Conservation (phyloP, 2,888 invertebrate species). For the Callimorpha dominula region DNA sequence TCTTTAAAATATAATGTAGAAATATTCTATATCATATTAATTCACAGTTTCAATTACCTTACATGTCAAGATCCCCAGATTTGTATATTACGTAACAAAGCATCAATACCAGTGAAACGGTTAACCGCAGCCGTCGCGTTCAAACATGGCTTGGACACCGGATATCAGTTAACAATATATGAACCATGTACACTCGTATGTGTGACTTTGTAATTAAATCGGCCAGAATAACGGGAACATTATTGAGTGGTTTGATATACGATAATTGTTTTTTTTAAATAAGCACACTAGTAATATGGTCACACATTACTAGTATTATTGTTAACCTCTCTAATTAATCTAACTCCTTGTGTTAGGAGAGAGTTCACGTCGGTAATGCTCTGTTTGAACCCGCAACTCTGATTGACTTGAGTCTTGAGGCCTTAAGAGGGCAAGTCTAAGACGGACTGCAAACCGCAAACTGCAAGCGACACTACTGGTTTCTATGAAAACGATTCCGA, state of each 20-base stretch:
- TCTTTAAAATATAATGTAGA: no score
- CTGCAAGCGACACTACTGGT: no score
- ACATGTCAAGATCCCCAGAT: background rate
- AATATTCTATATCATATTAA: background rate
- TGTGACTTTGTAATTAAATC: background rate
- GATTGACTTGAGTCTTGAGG: no score
- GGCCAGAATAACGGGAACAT: background rate
- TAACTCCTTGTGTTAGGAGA: no score
- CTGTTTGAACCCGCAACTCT: no score
- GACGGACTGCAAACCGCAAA: no score
- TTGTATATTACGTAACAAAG: conserved; percentile 37
- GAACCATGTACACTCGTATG: background rate
- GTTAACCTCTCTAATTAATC: background rate
- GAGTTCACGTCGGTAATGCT: no score
- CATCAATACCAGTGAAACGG: conserved; percentile 43
- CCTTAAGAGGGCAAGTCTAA: no score
- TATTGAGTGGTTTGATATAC: no score
- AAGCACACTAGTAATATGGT: background rate
- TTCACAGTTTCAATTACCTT: background rate
- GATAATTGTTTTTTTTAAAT: no score
- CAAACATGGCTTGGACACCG: conserved; percentile 16
- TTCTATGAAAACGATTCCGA: no score
- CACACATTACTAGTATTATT: background rate
- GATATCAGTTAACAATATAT: background rate
- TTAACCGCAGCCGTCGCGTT: conserved; percentile 38